Conservation (phyloP, 2,113 vertebrate genomes). For the Parus major region DNA sequence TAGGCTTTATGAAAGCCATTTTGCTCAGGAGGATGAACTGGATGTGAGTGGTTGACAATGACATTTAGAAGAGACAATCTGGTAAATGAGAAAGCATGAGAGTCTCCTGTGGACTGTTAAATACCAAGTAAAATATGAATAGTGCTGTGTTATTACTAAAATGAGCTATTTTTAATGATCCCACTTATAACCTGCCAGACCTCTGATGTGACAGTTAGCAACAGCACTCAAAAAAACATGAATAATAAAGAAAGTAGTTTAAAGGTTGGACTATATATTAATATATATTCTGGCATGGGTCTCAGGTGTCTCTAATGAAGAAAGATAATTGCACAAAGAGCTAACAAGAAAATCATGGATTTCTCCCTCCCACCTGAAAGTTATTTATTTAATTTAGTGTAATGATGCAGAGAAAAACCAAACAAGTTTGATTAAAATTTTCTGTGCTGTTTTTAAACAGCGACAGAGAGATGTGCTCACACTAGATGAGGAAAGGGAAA, state of each 20-base stretch:
- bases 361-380: constrained; percentile 28
- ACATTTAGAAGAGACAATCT: constrained; percentile 47
- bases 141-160: constrained; percentile 31
- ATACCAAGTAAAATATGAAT: constrained; percentile 41
- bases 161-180: constrained; percentile 55
- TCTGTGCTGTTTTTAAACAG: neutral
- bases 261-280: constrained; percentile 34
- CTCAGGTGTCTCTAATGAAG: constrained; percentile 26
- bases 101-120: constrained; percentile 35
- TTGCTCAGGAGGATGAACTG: constrained; percentile 19
- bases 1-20: constrained; percentile 13
- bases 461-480: neutral
- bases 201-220: constrained; percentile 4
- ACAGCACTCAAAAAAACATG: neutral
- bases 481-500: neutral
- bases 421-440: constrained; percentile 40
- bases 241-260: constrained; percentile 41
- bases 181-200: neutral
- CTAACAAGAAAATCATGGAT: constrained; percentile 32
- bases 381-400: constrained; percentile 51
- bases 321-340: constrained; percentile 15
- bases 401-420: constrained; percentile 20
- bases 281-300: neutral
- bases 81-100: neutral
- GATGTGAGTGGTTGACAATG: constrained; percentile 15